phyloP scores from a whole-genome alignment of 2,113 vertebrate species.

The Seriola rivoliana region DNA sequence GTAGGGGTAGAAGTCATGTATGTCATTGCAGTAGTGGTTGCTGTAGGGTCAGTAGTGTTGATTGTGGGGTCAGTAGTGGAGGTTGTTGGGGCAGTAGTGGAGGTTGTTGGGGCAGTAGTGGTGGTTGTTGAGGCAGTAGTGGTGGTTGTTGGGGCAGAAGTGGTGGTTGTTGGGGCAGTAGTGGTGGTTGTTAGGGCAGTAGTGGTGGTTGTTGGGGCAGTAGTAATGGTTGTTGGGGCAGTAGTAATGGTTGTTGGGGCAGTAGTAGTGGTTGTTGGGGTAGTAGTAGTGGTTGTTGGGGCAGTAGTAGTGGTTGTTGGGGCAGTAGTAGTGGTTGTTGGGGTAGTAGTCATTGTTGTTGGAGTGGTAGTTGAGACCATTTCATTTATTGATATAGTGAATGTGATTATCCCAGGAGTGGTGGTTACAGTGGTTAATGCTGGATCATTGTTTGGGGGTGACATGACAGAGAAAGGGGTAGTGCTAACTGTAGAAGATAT shows the following conservation, averaged over 20 bases:
- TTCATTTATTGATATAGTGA: neutral
- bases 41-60: neutral
- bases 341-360: neutral
- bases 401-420: neutral
- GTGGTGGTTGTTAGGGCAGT: neutral
- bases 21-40: neutral
- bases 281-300: neutral
- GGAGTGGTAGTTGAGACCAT: neutral
- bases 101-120: neutral
- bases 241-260: neutral
- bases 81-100: neutral
- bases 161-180: neutral
- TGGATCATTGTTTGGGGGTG: slow-evolving; percentile 3
- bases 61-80: neutral
- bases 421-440: neutral
- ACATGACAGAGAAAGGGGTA: neutral
- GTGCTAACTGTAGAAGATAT: neutral
- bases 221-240: neutral
- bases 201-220: neutral
- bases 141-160: neutral
- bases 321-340: neutral
- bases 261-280: neutral
- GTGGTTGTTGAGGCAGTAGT: neutral
- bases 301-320: neutral
- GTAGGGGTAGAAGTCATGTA: neutral